Evolutionary conservation across 2,888 invertebrate species (phyloP).

Genomic region (Drosophila anomelani): DNA sequence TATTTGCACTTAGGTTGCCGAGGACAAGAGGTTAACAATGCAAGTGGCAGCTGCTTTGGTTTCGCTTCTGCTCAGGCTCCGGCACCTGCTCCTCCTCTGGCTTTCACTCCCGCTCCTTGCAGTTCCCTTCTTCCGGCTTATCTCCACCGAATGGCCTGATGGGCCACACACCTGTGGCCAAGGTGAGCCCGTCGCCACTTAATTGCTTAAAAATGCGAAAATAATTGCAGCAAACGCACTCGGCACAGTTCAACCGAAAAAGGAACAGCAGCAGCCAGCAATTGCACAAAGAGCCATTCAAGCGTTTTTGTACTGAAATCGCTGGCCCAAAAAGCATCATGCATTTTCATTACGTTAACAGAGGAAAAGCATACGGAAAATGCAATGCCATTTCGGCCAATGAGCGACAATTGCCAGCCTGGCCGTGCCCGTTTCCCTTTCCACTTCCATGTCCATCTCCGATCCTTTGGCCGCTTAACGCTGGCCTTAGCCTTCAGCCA

Average conservation of each 20-base stretch:
- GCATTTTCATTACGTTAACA: constrained; percentile 65
- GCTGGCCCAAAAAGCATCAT: constrained; percentile 33
- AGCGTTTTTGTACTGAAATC: not conserved
- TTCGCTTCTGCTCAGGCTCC: not conserved
- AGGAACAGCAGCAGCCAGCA: not conserved
- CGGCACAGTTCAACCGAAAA: constrained; percentile 39
- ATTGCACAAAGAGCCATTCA: constrained; percentile 18
- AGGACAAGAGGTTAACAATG: constrained; percentile 70
- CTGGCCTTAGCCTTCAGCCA: constrained; percentile 70
- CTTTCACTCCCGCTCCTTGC: not conserved
- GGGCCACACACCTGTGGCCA: constrained; percentile 67
- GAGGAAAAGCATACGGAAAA: constrained; percentile 45
- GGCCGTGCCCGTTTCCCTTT: constrained; percentile 21
- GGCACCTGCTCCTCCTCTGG: not conserved
- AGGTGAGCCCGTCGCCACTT: constrained; percentile 50
- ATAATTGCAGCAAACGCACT: constrained; percentile 63
- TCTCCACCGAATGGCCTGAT: constrained; percentile 42
- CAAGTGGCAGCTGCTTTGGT: constrained; percentile 54
- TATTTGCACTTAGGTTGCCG: constrained; percentile 77
- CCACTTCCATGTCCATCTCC: constrained; percentile 14
- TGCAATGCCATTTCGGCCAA: constrained; percentile 43
- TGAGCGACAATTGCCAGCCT: constrained; percentile 66
- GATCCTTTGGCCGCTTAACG: constrained; percentile 45
- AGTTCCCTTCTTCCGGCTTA: constrained; percentile 45
- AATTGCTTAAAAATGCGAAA: constrained; percentile 77